Percentiles rank a stretch among this genome's conserved stretches.
Evolutionary conservation across 2,888 invertebrate genomes (phyloP).

Genomic region (Anoncus sp.): DNA sequence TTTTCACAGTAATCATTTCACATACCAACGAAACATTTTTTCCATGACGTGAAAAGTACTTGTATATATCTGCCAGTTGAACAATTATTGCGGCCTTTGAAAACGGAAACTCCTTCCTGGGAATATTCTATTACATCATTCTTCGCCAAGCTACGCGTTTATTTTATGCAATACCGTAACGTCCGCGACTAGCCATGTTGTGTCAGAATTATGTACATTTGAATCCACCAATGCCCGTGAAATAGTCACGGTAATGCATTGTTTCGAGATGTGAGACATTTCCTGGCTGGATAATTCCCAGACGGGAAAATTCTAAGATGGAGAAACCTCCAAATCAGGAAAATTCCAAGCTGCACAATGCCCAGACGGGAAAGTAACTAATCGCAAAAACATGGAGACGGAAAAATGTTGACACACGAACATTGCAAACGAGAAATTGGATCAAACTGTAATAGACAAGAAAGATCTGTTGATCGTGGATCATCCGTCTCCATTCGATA

Average conservation of each 20-base stretch:
- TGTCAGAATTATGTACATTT: neutral
- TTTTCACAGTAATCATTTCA: too few relatives aligned
- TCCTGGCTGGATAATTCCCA: too few relatives aligned
- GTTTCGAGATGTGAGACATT: too few relatives aligned
- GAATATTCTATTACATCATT: neutral
- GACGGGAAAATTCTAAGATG: neutral
- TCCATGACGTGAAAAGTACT: neutral
- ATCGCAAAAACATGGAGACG: too few relatives aligned
- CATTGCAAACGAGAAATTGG: too few relatives aligned
- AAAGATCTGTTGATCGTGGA: too few relatives aligned
- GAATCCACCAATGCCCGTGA: neutral
- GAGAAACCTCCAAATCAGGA: neutral
- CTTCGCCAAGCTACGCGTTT: neutral
- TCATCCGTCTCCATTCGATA: neutral
- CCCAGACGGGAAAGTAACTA: too few relatives aligned
- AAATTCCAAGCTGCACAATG: too few relatives aligned
- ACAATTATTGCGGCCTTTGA: conserved; percentile 17
- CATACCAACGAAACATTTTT: neutral
- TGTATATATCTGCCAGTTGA: neutral
- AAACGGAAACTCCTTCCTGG: neutral
- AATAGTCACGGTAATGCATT: too few relatives aligned
- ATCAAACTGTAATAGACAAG: too few relatives aligned
- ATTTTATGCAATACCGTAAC: neutral
- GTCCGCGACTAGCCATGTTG: neutral
- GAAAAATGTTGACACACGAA: too few relatives aligned